Conservation (phyloP, 2,113 vertebrate species). For the Chionodraco myersi region DNA sequence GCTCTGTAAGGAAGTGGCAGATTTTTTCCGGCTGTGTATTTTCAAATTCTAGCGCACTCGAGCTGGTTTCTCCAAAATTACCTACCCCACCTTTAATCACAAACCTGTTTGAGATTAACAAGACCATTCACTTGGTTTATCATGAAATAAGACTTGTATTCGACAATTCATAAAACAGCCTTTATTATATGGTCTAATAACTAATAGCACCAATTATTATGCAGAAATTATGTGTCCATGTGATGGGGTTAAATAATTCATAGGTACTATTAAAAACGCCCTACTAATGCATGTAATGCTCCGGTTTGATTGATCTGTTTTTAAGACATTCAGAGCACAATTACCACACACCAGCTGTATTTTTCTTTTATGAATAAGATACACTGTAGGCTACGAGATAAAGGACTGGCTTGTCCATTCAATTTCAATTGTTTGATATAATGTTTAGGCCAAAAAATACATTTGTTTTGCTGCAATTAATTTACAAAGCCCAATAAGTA, state of each 20-base stretch:
- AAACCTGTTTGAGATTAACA: slow-evolving; percentile 42
- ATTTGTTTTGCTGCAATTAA: neutral
- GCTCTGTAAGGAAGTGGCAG: too few species aligned
- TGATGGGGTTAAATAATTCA: slow-evolving; percentile 58
- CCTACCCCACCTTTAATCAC: slow-evolving; percentile 28
- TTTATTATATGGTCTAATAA: slow-evolving; percentile 47
- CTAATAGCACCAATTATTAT: slow-evolving; percentile 34
- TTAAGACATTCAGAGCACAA: slow-evolving; percentile 9
- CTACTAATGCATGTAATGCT: slow-evolving; percentile 14
- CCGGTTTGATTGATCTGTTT: slow-evolving; percentile 37
- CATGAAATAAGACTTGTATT: slow-evolving; percentile 38
- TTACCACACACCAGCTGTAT: neutral
- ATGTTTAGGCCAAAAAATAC: slow-evolving; percentile 3
- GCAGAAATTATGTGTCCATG: slow-evolving; percentile 54
- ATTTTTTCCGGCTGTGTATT: too few species aligned
- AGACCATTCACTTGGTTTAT: slow-evolving; percentile 36
- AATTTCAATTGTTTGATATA: slow-evolving; percentile 3
- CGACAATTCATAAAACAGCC: slow-evolving; percentile 29
- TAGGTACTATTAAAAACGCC: slow-evolving; percentile 38
- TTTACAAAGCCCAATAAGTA: neutral
- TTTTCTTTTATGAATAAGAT: neutral
- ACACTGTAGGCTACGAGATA: neutral
- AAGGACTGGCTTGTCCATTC: slow-evolving; percentile 5
- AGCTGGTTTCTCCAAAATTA: too few species aligned
- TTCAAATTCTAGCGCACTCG: too few species aligned